A percentile compares a stretch with the other conserved stretches of the same genome.
These are phyloP conservation scores for Montipora capitata DNA, from an alignment of 92 coral and sea anemone genomes.

Conservation along the genomic window DNA sequence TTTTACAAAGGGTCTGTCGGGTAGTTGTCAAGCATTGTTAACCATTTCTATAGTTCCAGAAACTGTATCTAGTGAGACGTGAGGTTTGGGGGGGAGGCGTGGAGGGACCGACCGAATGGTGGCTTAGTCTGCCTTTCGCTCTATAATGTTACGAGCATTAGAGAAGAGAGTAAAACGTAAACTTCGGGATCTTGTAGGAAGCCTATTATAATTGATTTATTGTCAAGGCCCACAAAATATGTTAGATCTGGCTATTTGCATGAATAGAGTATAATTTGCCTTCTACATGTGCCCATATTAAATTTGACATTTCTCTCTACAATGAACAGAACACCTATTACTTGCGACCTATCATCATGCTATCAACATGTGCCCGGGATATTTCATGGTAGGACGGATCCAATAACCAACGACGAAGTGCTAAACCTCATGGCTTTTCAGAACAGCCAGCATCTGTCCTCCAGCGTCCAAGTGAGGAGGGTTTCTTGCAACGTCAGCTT, in stretches of 20 bases:
- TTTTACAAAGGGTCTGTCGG: no score
- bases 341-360: slow-evolving; percentile 30
- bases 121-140: no score
- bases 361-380: slow-evolving; percentile 22
- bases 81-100: no score
- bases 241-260: slow-evolving; percentile 9
- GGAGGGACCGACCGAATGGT: no score
- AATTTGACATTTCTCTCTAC: slow-evolving; percentile 11
- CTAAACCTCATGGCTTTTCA: slow-evolving; percentile 13
- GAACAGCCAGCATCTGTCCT: slow-evolving; percentile 7
- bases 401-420: slow-evolving; percentile 20
- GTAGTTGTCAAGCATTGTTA: no score
- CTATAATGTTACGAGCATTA: no score
- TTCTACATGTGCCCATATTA: slow-evolving; percentile 14
- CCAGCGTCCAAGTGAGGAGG: slow-evolving; percentile 20
- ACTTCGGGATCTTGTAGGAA: slow-evolving; percentile 11
- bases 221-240: no score
- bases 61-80: no score
- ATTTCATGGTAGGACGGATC: slow-evolving; percentile 26
- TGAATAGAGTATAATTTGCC: neutral
- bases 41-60: no score
- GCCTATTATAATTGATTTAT: slow-evolving; percentile 4
- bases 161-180: neutral
- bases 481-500: slow-evolving; percentile 18
- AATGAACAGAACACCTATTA: slow-evolving; percentile 13